Percentiles rank a stretch among this genome's conserved stretches.
phyloP scores from a whole-genome alignment of 2,113 vertebrate genomes.

The Pterocles orientalis region DNA sequence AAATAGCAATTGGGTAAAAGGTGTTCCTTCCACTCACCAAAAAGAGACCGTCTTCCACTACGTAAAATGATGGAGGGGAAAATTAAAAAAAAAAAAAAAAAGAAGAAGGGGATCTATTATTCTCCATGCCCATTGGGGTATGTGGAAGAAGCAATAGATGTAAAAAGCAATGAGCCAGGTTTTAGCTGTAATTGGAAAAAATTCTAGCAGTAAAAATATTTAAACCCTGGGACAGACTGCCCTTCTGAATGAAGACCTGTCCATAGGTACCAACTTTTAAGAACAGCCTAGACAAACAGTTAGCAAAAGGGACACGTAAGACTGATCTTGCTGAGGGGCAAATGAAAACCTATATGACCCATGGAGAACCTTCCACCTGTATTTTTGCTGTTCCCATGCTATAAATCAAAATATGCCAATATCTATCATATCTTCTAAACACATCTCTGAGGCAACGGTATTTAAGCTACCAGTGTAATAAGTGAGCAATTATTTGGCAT shows the following conservation, averaged over 20 bases:
- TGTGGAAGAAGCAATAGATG: neutral
- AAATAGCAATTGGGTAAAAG: neutral
- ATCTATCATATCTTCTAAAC: neutral
- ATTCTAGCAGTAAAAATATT: neutral
- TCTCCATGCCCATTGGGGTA: neutral
- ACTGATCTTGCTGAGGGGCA: neutral
- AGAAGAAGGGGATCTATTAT: neutral
- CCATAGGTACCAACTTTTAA: neutral
- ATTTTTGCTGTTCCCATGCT: neutral
- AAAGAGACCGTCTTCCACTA: neutral
- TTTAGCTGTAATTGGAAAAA: neutral
- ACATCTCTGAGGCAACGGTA: neutral
- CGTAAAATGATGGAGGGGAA: neutral
- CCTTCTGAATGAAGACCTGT: neutral
- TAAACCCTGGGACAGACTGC: neutral
- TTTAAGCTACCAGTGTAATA: constrained; percentile 19
- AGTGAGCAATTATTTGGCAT: constrained; percentile 55
- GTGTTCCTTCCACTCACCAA: neutral
- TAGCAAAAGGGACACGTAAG: neutral
- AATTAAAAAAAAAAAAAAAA: neutral
- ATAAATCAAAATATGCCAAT: neutral
- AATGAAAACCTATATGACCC: neutral
- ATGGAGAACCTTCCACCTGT: neutral
- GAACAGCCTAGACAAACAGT: neutral
- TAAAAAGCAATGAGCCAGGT: neutral